phyloP scores from a whole-genome alignment of 2,113 vertebrate species.

The Macaca nemestrina region DNA sequence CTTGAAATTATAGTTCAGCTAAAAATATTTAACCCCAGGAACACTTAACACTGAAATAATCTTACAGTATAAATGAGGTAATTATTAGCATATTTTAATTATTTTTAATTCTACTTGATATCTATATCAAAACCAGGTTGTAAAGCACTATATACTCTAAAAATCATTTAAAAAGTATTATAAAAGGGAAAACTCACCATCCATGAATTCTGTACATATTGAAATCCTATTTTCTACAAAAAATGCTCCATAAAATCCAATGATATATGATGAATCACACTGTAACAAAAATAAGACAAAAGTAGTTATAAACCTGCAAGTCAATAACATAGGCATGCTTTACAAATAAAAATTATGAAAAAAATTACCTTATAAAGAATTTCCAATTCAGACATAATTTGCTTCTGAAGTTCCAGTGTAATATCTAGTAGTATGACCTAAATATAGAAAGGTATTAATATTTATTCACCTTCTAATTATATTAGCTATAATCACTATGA shows the following conservation, averaged over 20 bases:
- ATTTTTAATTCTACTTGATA: slow-evolving; percentile 35
- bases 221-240: slow-evolving; percentile 99
- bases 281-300: slow-evolving; percentile 83
- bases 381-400: slow-evolving; percentile 99
- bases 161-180: slow-evolving; percentile 53
- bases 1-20: slow-evolving; percentile 60
- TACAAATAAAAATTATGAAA: slow-evolving; percentile 18
- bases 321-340: background rate
- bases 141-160: background rate
- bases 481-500: background rate
- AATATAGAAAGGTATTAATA: slow-evolving; percentile 58
- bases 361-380: slow-evolving; percentile 97
- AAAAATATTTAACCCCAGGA: slow-evolving; percentile 53
- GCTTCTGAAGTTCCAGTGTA: slow-evolving; percentile 97
- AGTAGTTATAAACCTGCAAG: slow-evolving; percentile 55
- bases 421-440: slow-evolving; percentile 98
- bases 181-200: slow-evolving; percentile 90
- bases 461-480: slow-evolving; percentile 42
- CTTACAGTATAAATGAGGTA: slow-evolving; percentile 29
- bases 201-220: slow-evolving; percentile 99
- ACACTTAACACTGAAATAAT: background rate
- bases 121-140: background rate
- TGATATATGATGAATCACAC: slow-evolving; percentile 99
- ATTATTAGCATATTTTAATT: slow-evolving; percentile 60
- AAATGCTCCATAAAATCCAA: slow-evolving; percentile 99